phyloP scores from a whole-genome alignment of 2,888 invertebrate species.

The Ophion slaviceki region DNA sequence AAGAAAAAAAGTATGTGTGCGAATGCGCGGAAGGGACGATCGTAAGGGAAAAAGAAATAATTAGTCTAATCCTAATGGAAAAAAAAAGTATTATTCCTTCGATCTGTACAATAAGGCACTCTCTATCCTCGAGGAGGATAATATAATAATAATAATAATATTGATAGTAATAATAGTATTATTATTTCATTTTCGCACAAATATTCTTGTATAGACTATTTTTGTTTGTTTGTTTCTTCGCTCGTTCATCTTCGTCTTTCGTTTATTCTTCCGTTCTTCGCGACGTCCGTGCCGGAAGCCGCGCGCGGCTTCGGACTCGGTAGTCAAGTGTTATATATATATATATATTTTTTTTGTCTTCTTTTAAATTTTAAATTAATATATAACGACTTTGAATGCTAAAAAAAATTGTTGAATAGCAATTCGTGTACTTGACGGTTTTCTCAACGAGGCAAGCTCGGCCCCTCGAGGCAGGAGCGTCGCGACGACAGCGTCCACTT shows the following conservation, averaged over 20 bases:
- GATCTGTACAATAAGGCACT: conserved; percentile 80
- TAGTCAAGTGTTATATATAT: conserved; percentile 70
- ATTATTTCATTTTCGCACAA: conserved; percentile 74
- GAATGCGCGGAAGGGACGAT: conserved; percentile 30
- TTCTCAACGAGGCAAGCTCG: neutral
- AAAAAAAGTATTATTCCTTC: conserved; percentile 80
- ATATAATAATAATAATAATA: conserved; percentile 55
- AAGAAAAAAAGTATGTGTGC: neutral
- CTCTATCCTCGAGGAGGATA: conserved; percentile 66
- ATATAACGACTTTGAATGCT: conserved; percentile 73
- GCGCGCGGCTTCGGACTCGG: conserved; percentile 61
- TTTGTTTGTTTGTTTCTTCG: conserved; percentile 48
- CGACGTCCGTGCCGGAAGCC: conserved; percentile 62
- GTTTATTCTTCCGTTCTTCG: conserved; percentile 67
- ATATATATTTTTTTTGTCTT: conserved; percentile 6
- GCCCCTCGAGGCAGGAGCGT: neutral
- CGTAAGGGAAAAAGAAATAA: conserved; percentile 51
- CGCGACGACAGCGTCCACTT: conserved; percentile 60
- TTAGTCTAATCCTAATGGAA: conserved; percentile 76
- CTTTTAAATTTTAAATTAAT: conserved; percentile 78
- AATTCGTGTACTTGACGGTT: neutral
- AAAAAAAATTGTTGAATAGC: conserved; percentile 53
- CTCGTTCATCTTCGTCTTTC: conserved; percentile 40
- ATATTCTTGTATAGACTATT: conserved; percentile 79
- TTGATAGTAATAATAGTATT: conserved; percentile 30